These are phyloP conservation scores for Portunus trituberculatus DNA, from an alignment of 1,140 invertebrate species.

Conservation along the genomic window DNA sequence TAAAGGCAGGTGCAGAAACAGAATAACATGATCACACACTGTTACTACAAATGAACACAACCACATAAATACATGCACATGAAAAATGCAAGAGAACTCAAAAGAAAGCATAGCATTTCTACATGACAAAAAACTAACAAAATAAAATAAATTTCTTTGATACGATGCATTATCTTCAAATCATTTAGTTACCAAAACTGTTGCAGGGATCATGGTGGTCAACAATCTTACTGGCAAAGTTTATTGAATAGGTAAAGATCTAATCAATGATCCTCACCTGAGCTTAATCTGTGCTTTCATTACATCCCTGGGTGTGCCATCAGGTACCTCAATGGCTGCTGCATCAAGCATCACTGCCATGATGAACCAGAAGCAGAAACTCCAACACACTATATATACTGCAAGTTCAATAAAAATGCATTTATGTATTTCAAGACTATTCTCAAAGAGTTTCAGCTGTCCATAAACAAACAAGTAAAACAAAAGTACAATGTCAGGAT, in stretches of 20 bases:
- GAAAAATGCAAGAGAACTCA: neutral
- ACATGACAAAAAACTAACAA: neutral
- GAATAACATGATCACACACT: too few species aligned
- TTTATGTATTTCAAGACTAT: too few species aligned
- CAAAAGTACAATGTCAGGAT: too few species aligned
- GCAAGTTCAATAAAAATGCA: too few species aligned
- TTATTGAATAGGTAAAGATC: neutral
- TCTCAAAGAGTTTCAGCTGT: too few species aligned
- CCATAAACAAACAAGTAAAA: too few species aligned
- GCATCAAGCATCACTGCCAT: constrained; percentile 28
- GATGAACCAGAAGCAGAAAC: neutral
- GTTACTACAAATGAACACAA: too few species aligned
- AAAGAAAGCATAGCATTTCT: neutral
- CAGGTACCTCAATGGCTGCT: neutral
- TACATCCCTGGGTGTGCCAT: neutral
- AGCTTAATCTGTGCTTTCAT: constrained; percentile 35
- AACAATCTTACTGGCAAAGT: neutral
- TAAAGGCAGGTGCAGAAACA: too few species aligned
- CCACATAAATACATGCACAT: neutral
- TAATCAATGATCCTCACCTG: neutral
- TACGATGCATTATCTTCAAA: neutral
- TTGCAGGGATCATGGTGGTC: neutral
- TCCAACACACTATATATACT: neutral
- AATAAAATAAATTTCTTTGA: neutral
- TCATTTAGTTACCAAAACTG: neutral